phyloP scores from a whole-genome alignment of 2,113 vertebrate genomes.

The Planiliza haematocheilus region DNA sequence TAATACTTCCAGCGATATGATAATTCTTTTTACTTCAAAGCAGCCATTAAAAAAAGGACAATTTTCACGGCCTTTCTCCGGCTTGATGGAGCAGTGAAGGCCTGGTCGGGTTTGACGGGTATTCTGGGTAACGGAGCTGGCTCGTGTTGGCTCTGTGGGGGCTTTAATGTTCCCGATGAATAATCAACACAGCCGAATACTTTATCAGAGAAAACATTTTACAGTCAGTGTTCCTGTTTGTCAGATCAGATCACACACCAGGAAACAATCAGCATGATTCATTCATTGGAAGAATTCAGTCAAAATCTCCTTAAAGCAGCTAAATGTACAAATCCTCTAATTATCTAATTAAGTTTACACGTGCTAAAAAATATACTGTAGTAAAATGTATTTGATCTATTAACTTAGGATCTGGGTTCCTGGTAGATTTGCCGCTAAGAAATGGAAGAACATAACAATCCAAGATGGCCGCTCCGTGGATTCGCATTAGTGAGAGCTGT shows the following conservation, averaged over 20 bases:
- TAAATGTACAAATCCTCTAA: no score
- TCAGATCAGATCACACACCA: constrained; percentile 10
- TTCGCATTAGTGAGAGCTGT: no score
- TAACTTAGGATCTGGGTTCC: no score
- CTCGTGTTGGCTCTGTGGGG: background rate
- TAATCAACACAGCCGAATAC: constrained; percentile 28
- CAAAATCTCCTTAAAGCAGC: no score
- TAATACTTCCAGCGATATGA: constrained; percentile 82
- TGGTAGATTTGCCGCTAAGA: no score
- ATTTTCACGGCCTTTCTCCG: constrained; percentile 52
- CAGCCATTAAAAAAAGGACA: constrained; percentile 74
- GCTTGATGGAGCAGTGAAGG: constrained; percentile 48
- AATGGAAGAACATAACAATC: no score
- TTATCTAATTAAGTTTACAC: no score
- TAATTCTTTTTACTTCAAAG: constrained; percentile 79
- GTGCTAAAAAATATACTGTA: no score
- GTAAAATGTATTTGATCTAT: no score
- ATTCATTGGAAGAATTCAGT: no score
- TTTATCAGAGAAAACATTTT: constrained; percentile 37
- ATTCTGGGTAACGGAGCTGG: background rate
- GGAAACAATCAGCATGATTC: no score
- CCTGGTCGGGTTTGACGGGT: constrained; percentile 13
- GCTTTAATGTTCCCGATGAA: background rate
- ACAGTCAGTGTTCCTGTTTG: constrained; percentile 3
- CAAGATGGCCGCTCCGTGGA: no score